Percentiles rank a stretch among this genome's conserved stretches.
phyloP scores from a whole-genome alignment of 2,113 vertebrate genomes.

The Trochalopteron elliotii region DNA sequence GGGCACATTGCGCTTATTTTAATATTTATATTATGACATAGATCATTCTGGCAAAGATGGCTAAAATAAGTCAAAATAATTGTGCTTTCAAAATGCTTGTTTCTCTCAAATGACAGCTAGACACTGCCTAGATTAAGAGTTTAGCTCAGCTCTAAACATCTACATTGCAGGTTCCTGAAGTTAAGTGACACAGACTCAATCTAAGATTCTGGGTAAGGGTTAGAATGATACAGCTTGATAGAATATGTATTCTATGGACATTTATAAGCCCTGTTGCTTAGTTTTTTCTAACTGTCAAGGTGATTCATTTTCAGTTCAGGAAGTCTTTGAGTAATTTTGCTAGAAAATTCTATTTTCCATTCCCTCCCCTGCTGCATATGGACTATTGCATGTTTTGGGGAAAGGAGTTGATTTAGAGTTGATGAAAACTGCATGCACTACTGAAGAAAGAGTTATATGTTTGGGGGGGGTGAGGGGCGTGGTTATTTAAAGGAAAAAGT shows the following conservation, averaged over 20 bases:
- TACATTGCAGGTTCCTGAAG: background rate
- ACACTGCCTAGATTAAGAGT: background rate
- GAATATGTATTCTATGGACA: background rate
- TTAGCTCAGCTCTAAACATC: background rate
- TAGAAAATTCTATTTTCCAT: background rate
- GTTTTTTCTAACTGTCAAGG: background rate
- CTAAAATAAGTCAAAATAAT: background rate
- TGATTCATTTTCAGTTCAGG: background rate
- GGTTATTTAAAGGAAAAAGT: background rate
- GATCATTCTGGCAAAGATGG: background rate
- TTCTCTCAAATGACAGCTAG: background rate
- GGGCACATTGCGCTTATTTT: background rate
- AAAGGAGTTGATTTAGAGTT: background rate
- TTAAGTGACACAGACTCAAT: background rate
- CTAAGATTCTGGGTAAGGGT: background rate
- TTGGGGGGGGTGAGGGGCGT: fast-evolving
- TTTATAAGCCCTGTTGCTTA: background rate
- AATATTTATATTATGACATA: background rate
- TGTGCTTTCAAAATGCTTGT: background rate
- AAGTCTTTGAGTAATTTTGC: slow-evolving; percentile 4
- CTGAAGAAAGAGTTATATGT: background rate
- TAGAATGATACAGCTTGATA: background rate
- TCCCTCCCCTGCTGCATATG: background rate
- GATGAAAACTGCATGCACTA: background rate
- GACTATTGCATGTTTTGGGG: background rate